These are phyloP conservation scores for Hassar affinis DNA, from an alignment of 2,113 vertebrate genomes.

Conservation along the genomic window DNA sequence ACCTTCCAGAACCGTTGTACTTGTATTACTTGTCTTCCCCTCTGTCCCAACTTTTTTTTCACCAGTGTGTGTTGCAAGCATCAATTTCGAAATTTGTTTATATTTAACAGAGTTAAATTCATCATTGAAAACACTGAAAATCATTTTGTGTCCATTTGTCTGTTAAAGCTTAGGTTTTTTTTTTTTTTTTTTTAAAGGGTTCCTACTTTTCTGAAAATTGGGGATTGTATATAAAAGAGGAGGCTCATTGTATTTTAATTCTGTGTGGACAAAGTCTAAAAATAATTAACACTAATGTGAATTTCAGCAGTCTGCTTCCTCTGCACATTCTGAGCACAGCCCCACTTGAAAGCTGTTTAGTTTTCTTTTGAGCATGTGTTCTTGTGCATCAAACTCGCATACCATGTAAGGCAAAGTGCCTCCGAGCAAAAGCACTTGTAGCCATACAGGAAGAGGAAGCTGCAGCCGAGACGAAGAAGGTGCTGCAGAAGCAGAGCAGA, in stretches of 20 bases:
- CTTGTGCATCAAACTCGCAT: neutral
- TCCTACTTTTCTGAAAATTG: no score
- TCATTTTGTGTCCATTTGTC: no score
- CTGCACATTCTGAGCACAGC: neutral
- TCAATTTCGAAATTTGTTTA: no score
- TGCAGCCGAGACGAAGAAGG: neutral
- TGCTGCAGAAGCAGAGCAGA: constrained; percentile 16
- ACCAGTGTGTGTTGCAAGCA: no score
- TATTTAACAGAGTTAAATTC: no score
- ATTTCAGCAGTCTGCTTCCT: neutral
- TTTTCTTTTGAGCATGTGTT: constrained; percentile 21
- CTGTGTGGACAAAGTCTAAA: neutral
- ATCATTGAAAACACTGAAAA: no score
- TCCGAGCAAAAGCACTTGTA: neutral
- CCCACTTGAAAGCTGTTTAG: constrained; percentile 9
- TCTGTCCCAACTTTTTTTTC: no score
- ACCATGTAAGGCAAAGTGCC: constrained; percentile 44
- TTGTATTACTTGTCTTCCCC: no score
- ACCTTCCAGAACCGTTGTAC: no score
- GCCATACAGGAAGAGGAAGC: constrained; percentile 46
- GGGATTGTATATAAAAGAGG: neutral
- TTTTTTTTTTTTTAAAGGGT: no score
- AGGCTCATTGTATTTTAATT: neutral
- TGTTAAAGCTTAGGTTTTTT: no score
- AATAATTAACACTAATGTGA: neutral